Percentiles rank a stretch among this genome's conserved stretches.
Evolutionary conservation across 2,888 invertebrate species (phyloP).

Genomic region (Lutraria lutraria): DNA sequence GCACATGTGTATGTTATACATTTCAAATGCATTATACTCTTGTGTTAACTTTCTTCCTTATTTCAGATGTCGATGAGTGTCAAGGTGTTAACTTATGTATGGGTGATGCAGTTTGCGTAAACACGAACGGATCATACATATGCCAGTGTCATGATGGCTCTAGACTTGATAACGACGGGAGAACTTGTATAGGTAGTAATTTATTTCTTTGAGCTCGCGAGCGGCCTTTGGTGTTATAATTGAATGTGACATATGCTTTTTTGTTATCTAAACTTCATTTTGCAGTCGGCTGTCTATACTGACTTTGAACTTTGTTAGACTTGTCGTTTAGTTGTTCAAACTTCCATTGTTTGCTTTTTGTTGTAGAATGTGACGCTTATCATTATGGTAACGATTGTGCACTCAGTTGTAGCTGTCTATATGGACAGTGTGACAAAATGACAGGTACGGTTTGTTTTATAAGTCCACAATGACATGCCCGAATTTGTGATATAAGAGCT

Average conservation of each 20-base stretch:
- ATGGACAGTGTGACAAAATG: constrained; percentile 21
- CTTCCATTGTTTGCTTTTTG: background rate
- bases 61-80: constrained; percentile 49
- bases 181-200: constrained; percentile 43
- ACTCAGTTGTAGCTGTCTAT: constrained; percentile 35
- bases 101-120: constrained; percentile 3
- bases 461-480: no score
- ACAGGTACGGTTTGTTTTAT: background rate
- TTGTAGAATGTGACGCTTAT: constrained; percentile 46
- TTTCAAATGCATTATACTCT: no score
- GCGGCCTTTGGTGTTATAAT: no score
- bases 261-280: no score
- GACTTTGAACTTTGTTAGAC: no score
- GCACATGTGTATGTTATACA: no score
- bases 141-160: constrained; percentile 47
- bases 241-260: no score
- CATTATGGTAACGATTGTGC: constrained; percentile 41
- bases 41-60: no score
- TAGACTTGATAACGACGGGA: constrained; percentile 39
- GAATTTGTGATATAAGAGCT: no score
- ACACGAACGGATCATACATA: constrained; percentile 33
- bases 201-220: no score
- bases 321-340: no score
- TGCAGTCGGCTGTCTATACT: no score
- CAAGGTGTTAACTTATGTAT: background rate